A percentile compares a stretch with the other conserved stretches of the same genome.
phyloP scores from a whole-genome alignment of 2,113 vertebrate species.

The Alces alces region DNA sequence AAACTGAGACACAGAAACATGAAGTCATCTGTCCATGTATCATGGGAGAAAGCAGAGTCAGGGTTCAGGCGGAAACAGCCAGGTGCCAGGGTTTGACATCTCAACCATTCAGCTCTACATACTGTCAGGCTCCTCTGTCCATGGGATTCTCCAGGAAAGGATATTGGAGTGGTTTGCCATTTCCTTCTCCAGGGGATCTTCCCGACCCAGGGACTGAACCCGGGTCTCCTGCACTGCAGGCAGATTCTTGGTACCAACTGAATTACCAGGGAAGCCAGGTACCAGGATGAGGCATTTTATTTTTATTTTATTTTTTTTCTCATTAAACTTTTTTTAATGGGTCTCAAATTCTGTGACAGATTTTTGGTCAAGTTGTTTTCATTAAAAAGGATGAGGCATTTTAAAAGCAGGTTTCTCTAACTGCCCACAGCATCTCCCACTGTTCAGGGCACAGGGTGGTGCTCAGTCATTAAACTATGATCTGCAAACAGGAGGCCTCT shows the following conservation, averaged over 20 bases:
- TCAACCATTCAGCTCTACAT: background rate
- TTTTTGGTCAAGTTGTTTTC: too few species aligned
- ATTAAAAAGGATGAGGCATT: too few species aligned
- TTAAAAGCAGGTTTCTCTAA: background rate
- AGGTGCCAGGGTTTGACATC: background rate
- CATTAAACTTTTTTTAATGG: too few species aligned
- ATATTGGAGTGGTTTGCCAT: background rate
- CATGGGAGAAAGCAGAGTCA: background rate
- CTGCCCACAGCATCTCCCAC: background rate
- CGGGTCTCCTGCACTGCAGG: background rate
- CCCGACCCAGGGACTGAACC: background rate
- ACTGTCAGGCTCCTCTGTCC: background rate
- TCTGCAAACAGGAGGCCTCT: background rate
- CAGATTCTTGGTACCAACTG: background rate
- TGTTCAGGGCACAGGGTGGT: background rate
- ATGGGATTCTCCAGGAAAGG: background rate
- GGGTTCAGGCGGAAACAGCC: background rate
- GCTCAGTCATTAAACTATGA: background rate
- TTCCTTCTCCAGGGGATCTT: background rate
- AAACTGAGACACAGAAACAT: background rate
- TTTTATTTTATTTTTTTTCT: too few species aligned
- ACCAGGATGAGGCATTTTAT: accelerated
- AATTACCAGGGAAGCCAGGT: background rate
- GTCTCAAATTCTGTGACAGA: too few species aligned
- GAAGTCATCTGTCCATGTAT: too few species aligned